Evolutionary conservation across 2,113 vertebrate species (phyloP).

Genomic region (Ondatra zibethicus): DNA sequence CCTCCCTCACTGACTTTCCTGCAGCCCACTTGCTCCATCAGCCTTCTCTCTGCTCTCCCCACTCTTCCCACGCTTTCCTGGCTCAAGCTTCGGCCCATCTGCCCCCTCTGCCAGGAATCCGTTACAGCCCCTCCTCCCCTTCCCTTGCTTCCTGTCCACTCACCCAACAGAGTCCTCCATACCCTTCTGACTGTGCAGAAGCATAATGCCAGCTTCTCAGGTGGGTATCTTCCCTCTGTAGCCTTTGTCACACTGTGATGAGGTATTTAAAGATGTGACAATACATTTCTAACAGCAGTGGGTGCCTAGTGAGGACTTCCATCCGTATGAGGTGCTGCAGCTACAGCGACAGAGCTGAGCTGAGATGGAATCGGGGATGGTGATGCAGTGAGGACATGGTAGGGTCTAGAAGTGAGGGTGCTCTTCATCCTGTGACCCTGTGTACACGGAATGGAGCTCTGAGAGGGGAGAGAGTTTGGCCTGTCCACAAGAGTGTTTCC

Average conservation of each 20-base stretch:
- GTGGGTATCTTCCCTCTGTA: background rate
- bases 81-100: background rate
- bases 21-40: background rate
- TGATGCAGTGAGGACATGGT: background rate
- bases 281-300: background rate
- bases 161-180: background rate
- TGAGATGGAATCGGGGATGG: background rate
- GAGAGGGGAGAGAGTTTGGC: background rate
- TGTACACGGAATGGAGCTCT: background rate
- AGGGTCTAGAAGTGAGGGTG: background rate
- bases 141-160: background rate
- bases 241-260: background rate
- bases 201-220: background rate
- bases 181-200: background rate
- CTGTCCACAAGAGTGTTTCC: background rate
- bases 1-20: background rate
- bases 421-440: background rate
- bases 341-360: background rate
- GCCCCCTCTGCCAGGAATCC: background rate
- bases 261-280: background rate
- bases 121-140: background rate
- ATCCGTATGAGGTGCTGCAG: background rate
- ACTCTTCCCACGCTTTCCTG: slow-evolving; percentile 8
- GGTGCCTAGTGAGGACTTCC: background rate
- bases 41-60: slow-evolving; percentile 8